Base-by-base conservation (phyloP, 2,113 vertebrate species). In the Syngnathus typhle region DNA sequence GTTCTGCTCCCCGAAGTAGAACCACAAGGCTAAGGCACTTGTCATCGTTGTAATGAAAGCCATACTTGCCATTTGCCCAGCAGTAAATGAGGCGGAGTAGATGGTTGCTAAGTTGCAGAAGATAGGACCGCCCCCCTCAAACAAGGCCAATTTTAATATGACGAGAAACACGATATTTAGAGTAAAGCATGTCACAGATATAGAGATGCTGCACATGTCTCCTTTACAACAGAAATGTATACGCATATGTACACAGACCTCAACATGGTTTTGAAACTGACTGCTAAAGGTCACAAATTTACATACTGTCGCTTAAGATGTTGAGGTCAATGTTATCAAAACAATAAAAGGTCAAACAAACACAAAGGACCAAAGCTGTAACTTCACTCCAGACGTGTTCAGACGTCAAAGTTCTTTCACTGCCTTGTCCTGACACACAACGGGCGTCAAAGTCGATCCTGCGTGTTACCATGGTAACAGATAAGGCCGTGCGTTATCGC, bases 401-500 rank as follows among this genome's bases (percentile, higher is more conserved):
- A 55, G 23, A 58, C 27, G 3, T 36, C 76, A 10, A 68, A 70
- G 74, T 58, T 64, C 70, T 69, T 79, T 83, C 77, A 73, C 38
- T 1, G 56, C 77, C 71, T 75, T 72, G 69, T 54, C 52, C 74
- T 32, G 18, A 73, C 72, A 72, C 79, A 69, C 64, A 76, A 56
- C 72, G 43, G 55, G 66, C 73, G 49, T 84, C 77, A 76, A 68
- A 1, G 60, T 68, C 72, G 62, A 72, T 82, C 71, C 55, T 69
- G 71, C 9, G 37, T 36, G 74, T 81, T 75, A 76, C 70, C 84
- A 84, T 75, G 80, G 80, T 76, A 71, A 77, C 79, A 47, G 82
- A 85, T 84, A 82, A 81, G 82, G 62, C 27, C 61, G 64, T 65
- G 66, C n/a, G 74, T 81, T 79, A 82, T 84, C 77, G 39, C 73